Evolutionary conservation across 2,113 vertebrate species (phyloP).

Genomic region (Caranx ignobilis): DNA sequence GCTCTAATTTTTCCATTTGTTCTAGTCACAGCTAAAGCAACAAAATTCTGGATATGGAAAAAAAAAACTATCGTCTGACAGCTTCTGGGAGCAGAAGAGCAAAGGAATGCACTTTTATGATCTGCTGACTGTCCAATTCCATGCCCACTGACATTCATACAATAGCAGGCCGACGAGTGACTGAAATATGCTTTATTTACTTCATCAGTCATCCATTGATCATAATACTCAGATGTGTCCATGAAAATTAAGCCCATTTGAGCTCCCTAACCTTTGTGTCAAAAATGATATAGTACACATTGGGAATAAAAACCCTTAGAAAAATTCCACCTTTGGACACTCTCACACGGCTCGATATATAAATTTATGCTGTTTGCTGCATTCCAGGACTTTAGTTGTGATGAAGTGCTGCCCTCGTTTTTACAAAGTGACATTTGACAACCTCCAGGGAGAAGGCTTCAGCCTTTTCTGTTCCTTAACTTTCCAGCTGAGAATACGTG

Average conservation of each 20-base stretch:
- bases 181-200: conserved; percentile 34
- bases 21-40: background rate
- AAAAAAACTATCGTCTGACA: background rate
- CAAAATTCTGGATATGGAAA: background rate
- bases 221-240: conserved; percentile 30
- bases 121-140: conserved; percentile 29
- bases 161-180: background rate
- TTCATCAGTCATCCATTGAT: conserved; percentile 37
- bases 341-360: background rate
- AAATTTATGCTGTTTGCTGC: conserved; percentile 43
- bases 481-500: conserved; percentile 23
- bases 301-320: background rate
- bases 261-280: conserved; percentile 46
- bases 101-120: conserved; percentile 19
- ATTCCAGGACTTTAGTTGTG: conserved; percentile 36
- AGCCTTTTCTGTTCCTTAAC: background rate
- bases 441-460: conserved; percentile 7
- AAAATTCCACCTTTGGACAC: conserved; percentile 26
- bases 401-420: conserved; percentile 27
- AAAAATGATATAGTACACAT: conserved; percentile 25
- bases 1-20: background rate
- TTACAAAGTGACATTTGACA: conserved; percentile 26
- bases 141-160: conserved; percentile 47
- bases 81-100: background rate
- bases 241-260: conserved; percentile 19